Evolutionary conservation across 2,888 invertebrate genomes (phyloP).

Genomic region (Muscina levida): DNA sequence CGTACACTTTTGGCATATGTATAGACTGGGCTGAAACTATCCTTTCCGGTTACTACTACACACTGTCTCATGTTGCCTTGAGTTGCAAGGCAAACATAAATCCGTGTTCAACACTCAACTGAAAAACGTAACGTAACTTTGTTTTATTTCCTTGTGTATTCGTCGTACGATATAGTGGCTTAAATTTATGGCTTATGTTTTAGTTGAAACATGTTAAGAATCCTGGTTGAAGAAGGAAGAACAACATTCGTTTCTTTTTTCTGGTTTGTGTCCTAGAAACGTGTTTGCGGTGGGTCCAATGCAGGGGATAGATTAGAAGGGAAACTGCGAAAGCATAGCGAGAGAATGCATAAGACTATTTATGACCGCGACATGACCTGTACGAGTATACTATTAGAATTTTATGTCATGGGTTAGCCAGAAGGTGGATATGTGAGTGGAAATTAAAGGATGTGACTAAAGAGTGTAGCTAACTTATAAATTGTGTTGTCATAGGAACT

Average conservation of each 20-base stretch:
- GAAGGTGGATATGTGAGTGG: too few species aligned
- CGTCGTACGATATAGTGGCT: constrained; percentile 30
- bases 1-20: not conserved
- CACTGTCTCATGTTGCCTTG: constrained; percentile 50
- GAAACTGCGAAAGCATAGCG: constrained; percentile 36
- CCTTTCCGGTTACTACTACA: constrained; percentile 12
- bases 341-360: constrained; percentile 72
- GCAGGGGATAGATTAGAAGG: too few species aligned
- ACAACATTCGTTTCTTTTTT: too few species aligned
- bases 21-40: too few species aligned
- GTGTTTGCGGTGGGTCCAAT: constrained; percentile 52
- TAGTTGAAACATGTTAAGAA: constrained; percentile 41
- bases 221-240: constrained; percentile 30
- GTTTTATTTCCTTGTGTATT: constrained; percentile 27
- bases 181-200: constrained; percentile 73
- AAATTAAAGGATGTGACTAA: too few species aligned
- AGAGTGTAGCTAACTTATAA: too few species aligned
- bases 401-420: too few species aligned
- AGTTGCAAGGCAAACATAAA: too few species aligned
- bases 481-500: too few species aligned
- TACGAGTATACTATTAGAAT: too few species aligned
- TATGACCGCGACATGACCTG: constrained; percentile 78
- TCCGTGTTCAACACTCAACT: constrained; percentile 71
- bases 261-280: constrained; percentile 40
- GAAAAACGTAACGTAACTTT: constrained; percentile 34